These are phyloP conservation scores for Notamacropus eugenii DNA, from an alignment of 2,797 vertebrate species.

Conservation along the genomic window DNA sequence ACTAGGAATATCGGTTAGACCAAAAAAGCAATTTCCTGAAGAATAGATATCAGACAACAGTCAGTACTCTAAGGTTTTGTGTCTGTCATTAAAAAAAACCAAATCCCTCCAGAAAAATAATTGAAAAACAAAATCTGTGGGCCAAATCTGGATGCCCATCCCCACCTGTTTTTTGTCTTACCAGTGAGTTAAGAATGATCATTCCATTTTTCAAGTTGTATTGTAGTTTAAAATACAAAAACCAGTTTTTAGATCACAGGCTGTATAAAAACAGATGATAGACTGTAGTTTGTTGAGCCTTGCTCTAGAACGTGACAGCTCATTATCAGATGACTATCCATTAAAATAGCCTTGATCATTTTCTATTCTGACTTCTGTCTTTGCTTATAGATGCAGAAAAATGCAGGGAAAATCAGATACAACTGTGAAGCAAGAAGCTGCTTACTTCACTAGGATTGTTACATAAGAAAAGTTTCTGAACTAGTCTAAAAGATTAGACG, in stretches of 20 bases:
- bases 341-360: not conserved
- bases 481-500: not conserved
- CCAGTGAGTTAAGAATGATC: not conserved
- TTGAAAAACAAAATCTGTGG: not conserved
- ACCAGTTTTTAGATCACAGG: not conserved
- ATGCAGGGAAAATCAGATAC: not conserved
- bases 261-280: not conserved
- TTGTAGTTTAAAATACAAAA: not conserved
- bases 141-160: not conserved
- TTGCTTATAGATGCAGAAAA: not conserved
- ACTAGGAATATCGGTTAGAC: not conserved
- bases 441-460: not conserved
- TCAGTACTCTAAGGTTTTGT: not conserved
- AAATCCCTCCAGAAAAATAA: not conserved
- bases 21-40: not conserved
- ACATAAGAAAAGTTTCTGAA: not conserved
- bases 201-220: not conserved
- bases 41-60: not conserved
- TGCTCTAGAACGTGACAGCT: not conserved
- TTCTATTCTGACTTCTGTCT: not conserved
- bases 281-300: not conserved
- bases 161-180: not conserved
- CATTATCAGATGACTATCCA: not conserved
- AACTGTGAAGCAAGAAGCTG: not conserved
- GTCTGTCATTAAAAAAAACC: not conserved